Evolutionary conservation across 2,797 vertebrate genomes (phyloP), one percentile per base, ranked within the genome.

Genomic region (Emydoidea blandingii): DNA sequence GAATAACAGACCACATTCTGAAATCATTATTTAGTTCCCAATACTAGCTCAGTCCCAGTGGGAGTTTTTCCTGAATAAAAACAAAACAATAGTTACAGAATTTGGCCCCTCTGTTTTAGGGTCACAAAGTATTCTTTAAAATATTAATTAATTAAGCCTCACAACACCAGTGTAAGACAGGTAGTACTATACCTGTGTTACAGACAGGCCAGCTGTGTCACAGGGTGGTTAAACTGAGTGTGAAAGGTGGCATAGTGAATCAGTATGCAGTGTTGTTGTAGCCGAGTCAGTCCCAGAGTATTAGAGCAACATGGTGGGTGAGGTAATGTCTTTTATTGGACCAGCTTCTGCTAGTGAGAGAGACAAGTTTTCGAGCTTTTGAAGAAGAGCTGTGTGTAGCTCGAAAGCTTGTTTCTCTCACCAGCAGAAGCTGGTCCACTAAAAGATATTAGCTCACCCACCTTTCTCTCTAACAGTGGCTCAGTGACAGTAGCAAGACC

Each of bases 1-100:
- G 95, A 95, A 97, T 97, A 97, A 97, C 88, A 85, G 91, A 95
- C 88, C 90, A 93, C 95, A 82, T 96, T 96, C 27, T 68, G 92
- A 94, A 96, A 95, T 72, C 88, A 91, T 95, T 96, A 90, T 79
- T 95, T 59, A 92, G 90, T 89, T 94, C 92, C 92, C 81, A 72
- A 12, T 72, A 41, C n/a, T 72, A 72, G n/a, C 37, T 72, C 19
- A 94, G 79, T 81, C 96, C 95, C 92, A 72, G 90, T 86, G 92
- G 95, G 95, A 96, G 93, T 86, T 91, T 88, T 93, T 56, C 94
- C 89, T 92, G 91, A 81, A 88, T 92, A 92, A 83, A 97, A 84
- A 52, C 62, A 88, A 86, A 93, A 95, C 94, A 96, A 94, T 91
- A 90, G 84, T 59, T 79, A 94, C 89, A 97, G 96, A 90, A 93